These are phyloP conservation scores for Noctilio leporinus DNA, from an alignment of 2,113 vertebrate genomes.

Conservation along the genomic window DNA sequence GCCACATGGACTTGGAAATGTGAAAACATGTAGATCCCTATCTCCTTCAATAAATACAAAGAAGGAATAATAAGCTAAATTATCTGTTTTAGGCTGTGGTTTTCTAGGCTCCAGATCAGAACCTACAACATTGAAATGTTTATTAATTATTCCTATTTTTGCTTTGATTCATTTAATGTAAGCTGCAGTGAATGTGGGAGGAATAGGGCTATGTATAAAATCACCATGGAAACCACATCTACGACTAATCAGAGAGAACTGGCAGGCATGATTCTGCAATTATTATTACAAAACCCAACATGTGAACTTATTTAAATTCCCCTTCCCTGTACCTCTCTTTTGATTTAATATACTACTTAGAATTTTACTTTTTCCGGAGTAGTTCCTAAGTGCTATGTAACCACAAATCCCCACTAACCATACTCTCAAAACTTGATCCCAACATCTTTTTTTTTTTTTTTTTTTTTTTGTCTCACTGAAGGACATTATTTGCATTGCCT, in stretches of 20 bases:
- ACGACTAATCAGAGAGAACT: not conserved
- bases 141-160: not conserved
- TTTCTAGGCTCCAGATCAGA: not conserved
- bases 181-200: not conserved
- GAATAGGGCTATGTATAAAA: not conserved
- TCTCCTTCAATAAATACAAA: not conserved
- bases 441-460: not conserved
- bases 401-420: not conserved
- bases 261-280: not conserved
- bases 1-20: not conserved
- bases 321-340: not conserved
- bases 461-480: too few relatives aligned
- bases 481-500: too few relatives aligned
- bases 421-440: not conserved
- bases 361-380: not conserved
- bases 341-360: not conserved
- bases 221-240: not conserved
- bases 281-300: not conserved
- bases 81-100: not conserved
- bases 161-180: not conserved
- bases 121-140: not conserved
- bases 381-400: not conserved
- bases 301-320: constrained; percentile 15
- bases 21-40: not conserved
- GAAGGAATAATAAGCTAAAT: not conserved